Evolutionary conservation across 2,797 vertebrate species (phyloP), one percentile per base, ranked within the genome.

Genomic region (Gobionotothen gibberifrons): DNA sequence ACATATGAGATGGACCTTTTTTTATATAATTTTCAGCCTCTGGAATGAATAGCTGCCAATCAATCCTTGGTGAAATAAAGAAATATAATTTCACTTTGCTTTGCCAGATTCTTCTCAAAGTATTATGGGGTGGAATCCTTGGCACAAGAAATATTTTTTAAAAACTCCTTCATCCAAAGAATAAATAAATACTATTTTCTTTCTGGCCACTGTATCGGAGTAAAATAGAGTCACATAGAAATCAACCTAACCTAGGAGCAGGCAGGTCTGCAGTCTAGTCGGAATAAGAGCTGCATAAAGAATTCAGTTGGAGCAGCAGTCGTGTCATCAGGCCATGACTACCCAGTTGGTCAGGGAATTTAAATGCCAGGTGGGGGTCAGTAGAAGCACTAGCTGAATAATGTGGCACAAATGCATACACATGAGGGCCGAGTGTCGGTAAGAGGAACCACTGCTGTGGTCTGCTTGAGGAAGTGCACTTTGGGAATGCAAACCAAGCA

Each of bases 361-460:
- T 95, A 95, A 96, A 95, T 96, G 94, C 92, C 93, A 95, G 93
- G 92, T 93, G 90, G 93, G 95, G 94, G 94, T 96, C 95, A 96
- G 92, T 89, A 80, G 90, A 94, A 95, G 93, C 94, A 93, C 94
- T 90, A 69, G 87, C 91, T 93, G 94, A 95, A 94, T 96, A 95
- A 95, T 93, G 89, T 91, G 95, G 92, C 89, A 91, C 93, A 95
- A 94, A 95, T 95, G 89, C 93, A 93, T 95, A 93, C 90, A 87
- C 94, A 94, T 93, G 95, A 95, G 87, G 81, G 82, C 39, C 4
- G 57, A 88, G 91, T 92, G 82, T 79, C 10, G 43, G 76, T 81
- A 71, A 85, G 62, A 81, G 82, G 78, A 85, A 92, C 93, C 89
- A 68, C 89, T 89, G 89, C 92, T 85, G 88, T 91, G 92, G 91